Evolutionary conservation across 2,113 vertebrate species (phyloP).

Genomic region (Synodontis membranacea): DNA sequence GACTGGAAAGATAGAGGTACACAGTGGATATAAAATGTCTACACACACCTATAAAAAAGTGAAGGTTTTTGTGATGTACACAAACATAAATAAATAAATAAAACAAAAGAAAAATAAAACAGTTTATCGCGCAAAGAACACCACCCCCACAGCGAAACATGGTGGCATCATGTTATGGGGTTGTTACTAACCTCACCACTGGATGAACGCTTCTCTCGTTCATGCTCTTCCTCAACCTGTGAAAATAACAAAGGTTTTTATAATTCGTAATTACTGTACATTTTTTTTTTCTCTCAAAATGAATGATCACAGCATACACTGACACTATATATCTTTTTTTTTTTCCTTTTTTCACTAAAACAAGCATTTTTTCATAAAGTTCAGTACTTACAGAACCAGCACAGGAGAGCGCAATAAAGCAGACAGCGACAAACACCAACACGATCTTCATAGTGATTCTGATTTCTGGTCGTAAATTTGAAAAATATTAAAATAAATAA

Average conservation of each 20-base stretch:
- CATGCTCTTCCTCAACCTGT: conserved; percentile 14
- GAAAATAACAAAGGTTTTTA: no score
- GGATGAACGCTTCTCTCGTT: conserved; percentile 41
- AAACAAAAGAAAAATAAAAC: no score
- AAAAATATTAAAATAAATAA: background rate
- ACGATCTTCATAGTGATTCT: background rate
- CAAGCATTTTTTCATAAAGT: background rate
- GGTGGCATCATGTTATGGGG: background rate
- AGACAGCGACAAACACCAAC: background rate
- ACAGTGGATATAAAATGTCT: no score
- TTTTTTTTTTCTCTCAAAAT: no score
- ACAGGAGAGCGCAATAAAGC: background rate
- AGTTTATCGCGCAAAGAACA: no score
- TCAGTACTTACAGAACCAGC: conserved; percentile 34
- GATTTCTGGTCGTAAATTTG: background rate
- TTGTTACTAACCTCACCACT: conserved; percentile 46
- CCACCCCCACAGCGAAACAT: no score
- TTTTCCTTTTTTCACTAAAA: background rate
- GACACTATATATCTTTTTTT: no score
- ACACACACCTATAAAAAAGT: no score
- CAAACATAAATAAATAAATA: no score
- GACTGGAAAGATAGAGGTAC: background rate
- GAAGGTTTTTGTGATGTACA: no score
- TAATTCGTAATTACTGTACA: no score
- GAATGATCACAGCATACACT: no score